These are phyloP conservation scores for Hirundo rustica DNA, from an alignment of 2,797 vertebrate species.

Conservation along the genomic window DNA sequence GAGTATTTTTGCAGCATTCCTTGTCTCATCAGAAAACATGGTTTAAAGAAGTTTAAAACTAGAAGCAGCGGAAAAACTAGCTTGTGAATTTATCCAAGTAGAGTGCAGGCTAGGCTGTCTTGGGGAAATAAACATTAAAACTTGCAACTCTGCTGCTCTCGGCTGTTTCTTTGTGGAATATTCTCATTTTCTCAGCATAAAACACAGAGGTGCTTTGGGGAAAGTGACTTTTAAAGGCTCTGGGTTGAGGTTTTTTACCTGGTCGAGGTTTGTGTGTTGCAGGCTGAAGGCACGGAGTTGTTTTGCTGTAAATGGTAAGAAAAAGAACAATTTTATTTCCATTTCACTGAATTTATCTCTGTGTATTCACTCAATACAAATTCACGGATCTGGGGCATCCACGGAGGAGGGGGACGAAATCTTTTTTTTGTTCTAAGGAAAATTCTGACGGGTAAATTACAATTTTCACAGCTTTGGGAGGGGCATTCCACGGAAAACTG, in stretches of 20 bases:
- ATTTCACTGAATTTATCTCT: accelerated
- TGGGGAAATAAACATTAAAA: constrained; percentile 99
- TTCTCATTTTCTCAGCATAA: accelerated
- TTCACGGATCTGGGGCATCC: accelerated
- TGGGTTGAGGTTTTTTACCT: neutral
- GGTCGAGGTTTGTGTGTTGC: accelerated
- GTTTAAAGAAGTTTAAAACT: constrained; percentile 87
- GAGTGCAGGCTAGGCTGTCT: constrained; percentile 93
- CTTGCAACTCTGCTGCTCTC: constrained; percentile 64
- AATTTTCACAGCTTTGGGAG: neutral
- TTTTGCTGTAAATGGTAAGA: neutral
- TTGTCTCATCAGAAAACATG: constrained; percentile 98
- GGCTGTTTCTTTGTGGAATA: neutral
- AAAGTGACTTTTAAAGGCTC: neutral
- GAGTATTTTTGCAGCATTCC: constrained; percentile 97
- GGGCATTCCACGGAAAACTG: neutral
- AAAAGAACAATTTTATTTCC: neutral
- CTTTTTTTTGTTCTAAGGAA: accelerated
- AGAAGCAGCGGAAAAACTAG: constrained; percentile 85
- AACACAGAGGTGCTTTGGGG: accelerated
- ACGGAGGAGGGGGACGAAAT: neutral
- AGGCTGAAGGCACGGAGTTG: accelerated
- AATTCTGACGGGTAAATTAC: accelerated
- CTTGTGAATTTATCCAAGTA: constrained; percentile 87
- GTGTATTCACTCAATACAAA: neutral